phyloP scores from a whole-genome alignment of 2,888 invertebrate species.

The Cyclophora punctaria region DNA sequence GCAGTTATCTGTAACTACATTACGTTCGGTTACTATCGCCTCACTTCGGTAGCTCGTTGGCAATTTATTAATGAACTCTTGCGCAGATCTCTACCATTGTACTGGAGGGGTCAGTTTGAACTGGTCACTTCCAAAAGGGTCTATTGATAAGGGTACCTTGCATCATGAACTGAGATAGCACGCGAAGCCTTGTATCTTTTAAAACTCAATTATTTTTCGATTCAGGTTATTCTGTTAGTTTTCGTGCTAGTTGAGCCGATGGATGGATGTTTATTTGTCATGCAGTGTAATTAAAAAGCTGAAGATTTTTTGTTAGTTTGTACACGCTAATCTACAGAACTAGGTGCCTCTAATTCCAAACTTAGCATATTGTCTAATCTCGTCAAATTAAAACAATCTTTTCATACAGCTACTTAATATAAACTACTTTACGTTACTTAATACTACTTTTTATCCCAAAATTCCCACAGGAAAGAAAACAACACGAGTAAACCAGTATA shows the following conservation, averaged over 20 bases:
- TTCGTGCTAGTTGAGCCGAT: no score
- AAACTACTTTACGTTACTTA: no score
- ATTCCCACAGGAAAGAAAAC: no score
- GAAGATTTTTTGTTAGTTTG: no score
- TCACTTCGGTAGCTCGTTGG: constrained; percentile 33
- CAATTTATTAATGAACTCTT: constrained; percentile 37
- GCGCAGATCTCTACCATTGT: constrained; percentile 6
- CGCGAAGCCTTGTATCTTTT: constrained; percentile 31
- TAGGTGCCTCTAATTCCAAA: no score
- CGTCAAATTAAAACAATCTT: no score
- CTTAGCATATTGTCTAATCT: no score
- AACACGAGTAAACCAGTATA: neutral
- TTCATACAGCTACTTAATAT: no score
- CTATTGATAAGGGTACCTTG: constrained; percentile 58
- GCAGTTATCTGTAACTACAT: neutral
- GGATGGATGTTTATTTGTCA: no score
- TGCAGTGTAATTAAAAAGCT: no score
- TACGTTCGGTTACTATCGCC: constrained; percentile 48
- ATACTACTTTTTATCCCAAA: no score
- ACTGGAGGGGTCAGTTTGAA: constrained; percentile 29
- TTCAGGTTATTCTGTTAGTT: neutral
- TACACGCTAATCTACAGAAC: no score
- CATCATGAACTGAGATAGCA: constrained; percentile 48
- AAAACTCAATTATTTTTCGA: constrained; percentile 19
- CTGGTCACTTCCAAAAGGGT: constrained; percentile 39